phyloP scores from a whole-genome alignment of 2,113 vertebrate genomes.

The Macrotis lagotis region DNA sequence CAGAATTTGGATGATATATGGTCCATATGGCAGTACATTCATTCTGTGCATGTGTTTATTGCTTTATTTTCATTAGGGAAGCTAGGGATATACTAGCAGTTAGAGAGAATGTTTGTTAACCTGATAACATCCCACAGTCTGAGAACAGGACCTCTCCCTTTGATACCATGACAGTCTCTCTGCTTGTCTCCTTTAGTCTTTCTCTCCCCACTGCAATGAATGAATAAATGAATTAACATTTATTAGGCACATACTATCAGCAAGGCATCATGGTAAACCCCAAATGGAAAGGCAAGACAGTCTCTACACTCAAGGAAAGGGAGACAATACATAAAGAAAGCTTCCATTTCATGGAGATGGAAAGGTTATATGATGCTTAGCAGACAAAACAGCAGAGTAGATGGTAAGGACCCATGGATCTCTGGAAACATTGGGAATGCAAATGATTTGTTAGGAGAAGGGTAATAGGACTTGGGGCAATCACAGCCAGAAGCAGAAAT shows the following conservation, averaged over 20 bases:
- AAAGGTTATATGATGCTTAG: not conserved
- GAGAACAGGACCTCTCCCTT: not conserved
- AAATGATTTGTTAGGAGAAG: not conserved
- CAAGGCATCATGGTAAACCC: not conserved
- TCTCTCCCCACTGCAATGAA: not conserved
- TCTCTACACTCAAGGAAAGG: not conserved
- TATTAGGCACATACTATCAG: not conserved
- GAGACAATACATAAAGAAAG: not conserved
- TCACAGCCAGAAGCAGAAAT: not conserved
- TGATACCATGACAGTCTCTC: not conserved
- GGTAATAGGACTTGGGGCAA: not conserved
- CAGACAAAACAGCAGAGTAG: not conserved
- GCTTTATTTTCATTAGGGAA: conserved; percentile 6
- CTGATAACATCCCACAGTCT: not conserved
- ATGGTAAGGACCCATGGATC: not conserved
- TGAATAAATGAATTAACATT: not conserved
- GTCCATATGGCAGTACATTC: conserved; percentile 37
- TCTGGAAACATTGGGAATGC: not conserved
- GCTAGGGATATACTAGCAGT: conserved; percentile 36
- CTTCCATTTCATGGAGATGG: not conserved
- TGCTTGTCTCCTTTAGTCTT: not conserved
- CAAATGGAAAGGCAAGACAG: not conserved
- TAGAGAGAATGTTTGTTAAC: not conserved
- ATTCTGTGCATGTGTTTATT: not conserved
- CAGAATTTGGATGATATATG: conserved; percentile 57